Conservation (phyloP, 2,888 invertebrate genomes). For the Elysia crispata region DNA sequence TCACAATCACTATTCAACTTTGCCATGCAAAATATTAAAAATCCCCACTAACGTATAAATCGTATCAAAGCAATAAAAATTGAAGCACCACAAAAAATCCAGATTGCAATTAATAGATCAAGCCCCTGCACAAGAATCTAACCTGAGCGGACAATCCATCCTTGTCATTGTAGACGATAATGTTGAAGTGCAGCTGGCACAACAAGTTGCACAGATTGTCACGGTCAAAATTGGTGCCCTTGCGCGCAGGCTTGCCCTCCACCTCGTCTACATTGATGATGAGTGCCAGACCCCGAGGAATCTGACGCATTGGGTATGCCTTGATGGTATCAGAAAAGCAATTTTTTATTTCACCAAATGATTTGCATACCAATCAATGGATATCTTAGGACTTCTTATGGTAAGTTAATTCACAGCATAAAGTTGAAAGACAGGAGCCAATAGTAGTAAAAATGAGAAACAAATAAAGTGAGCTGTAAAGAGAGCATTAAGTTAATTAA, state of each 20-base stretch:
- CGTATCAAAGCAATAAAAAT: no score
- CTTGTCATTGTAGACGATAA: slow-evolving; percentile 59
- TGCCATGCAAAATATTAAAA: not conserved
- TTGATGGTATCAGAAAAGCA: slow-evolving; percentile 48
- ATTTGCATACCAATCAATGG: no score
- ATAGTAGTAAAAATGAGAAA: no score
- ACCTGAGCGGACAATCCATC: slow-evolving; percentile 71
- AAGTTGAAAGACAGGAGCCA: no score
- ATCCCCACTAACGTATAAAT: no score
- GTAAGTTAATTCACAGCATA: no score
- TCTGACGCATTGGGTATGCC: slow-evolving; percentile 69
- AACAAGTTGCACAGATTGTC: slow-evolving; percentile 68
- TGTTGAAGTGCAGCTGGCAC: slow-evolving; percentile 68
- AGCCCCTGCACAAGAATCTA: slow-evolving; percentile 11
- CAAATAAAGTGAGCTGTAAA: no score
- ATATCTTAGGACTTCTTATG: no score
- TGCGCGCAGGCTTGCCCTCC: slow-evolving; percentile 63
- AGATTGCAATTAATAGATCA: no score
- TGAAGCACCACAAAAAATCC: no score
- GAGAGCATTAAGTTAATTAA: no score
- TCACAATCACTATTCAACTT: not conserved
- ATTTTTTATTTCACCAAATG: no score
- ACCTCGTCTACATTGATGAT: slow-evolving; percentile 72
- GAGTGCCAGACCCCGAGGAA: slow-evolving; percentile 69
- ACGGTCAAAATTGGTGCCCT: slow-evolving; percentile 70